Evolutionary conservation across 1,140 invertebrate species (phyloP).

Genomic region (Procambarus virginalis): DNA sequence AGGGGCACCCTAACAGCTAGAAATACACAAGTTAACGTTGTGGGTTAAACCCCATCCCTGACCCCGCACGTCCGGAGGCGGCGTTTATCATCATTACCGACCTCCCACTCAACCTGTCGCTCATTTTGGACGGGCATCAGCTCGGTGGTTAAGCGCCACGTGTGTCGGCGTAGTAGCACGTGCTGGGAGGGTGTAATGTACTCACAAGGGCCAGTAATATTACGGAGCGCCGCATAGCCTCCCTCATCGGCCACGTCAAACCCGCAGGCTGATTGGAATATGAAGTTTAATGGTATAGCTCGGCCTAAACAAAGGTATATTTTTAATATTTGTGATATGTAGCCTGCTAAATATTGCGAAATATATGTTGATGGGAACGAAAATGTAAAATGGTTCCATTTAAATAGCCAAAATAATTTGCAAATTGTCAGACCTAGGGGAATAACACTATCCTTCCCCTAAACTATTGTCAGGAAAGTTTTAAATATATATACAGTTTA

Average conservation of each 20-base stretch:
- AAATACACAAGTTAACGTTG: too few species aligned
- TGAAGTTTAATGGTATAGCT: not conserved
- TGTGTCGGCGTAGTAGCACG: not conserved
- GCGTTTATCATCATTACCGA: too few species aligned
- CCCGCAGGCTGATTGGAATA: slow-evolving; percentile 1
- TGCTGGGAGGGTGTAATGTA: not conserved
- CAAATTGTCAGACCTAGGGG: not conserved
- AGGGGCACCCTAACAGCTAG: too few species aligned
- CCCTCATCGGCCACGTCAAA: slow-evolving; percentile 3
- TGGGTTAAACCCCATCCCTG: too few species aligned
- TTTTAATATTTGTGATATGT: not conserved
- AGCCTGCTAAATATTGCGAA: too few species aligned
- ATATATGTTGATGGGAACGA: not conserved
- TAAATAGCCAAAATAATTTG: not conserved
- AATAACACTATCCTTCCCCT: not conserved
- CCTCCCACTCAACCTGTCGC: too few species aligned
- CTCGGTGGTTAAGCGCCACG: not conserved
- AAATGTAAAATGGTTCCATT: not conserved
- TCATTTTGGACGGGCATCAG: too few species aligned
- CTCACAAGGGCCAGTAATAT: slow-evolving; percentile 41
- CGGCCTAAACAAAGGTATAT: not conserved
- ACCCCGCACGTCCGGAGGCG: too few species aligned
- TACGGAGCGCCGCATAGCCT: slow-evolving; percentile 40
- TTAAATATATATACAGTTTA: too few species aligned
- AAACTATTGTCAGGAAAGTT: not conserved